Base-by-base conservation (phyloP, 2,113 vertebrate genomes). In the Echinops telfairi region DNA sequence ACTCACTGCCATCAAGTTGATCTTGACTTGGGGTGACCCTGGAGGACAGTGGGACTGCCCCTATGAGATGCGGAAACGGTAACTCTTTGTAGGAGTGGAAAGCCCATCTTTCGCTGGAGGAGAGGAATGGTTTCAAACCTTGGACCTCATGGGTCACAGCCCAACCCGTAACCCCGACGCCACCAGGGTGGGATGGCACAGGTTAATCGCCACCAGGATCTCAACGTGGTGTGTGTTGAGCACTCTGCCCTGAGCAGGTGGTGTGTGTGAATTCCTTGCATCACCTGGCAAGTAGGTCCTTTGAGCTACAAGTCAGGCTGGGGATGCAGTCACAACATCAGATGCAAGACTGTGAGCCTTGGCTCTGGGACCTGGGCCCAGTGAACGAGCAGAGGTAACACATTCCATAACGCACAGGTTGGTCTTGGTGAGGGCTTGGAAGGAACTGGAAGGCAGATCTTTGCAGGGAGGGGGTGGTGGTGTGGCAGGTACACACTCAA, bases 221-320 rank as follows among this genome's bases (percentile, higher is more conserved):
- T 47, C 81, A 9, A 15, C 71, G 19, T 22, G 60, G 60, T 62
- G 12, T 2, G 2, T 15, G 29, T 27, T 4, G 23, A 8, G 6
- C 4, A 0, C 25, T 79, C 4, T 6, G 15, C 71, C 38, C 58
- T 17, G 6, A 25, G 15, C 47, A 8, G 9, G 0, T 10, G 17
- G 2, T 5, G 1, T 7, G 12, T 0, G 0, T 29, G 17, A 33
- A 36, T 31, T 25, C 4, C 0, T 79, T 60, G 43, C 17, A 15
- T 75, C 7, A 43, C 38, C n/a, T 36, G 29, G 57, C 25, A 75
- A 14, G 23, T 36, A 9, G n/a, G 29, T 22, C 3, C 25, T 57
- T 17, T 20, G 27, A 10, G 4, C 22, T 27, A 33, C 43, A 75
- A 75, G 73, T 83, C 2, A 0, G 58, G 66, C 22, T 20, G 85